Conservation (phyloP, 1,140 invertebrate species). For the Littorina saxatilis region DNA sequence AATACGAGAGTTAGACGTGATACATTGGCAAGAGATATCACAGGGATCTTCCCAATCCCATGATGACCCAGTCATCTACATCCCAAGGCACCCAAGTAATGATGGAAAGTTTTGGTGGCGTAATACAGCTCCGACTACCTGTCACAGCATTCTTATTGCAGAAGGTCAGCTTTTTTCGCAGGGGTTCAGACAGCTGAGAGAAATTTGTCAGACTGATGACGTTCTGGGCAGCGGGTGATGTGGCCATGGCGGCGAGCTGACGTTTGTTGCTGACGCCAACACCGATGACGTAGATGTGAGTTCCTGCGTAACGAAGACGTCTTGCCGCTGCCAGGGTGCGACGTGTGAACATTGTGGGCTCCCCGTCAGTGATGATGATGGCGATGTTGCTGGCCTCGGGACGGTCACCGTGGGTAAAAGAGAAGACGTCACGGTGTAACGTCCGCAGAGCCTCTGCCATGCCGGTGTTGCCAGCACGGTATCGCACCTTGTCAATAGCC, state of each 20-base stretch:
- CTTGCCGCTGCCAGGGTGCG: conserved; percentile 49
- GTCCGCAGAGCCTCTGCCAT: conserved; percentile 42
- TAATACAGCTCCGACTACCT: conserved; percentile 7
- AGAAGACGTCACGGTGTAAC: conserved; percentile 54
- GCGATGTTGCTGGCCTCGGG: conserved; percentile 57
- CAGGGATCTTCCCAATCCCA: too few relatives aligned
- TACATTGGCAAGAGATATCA: too few relatives aligned
- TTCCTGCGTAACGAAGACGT: conserved; percentile 39
- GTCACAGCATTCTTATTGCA: not conserved
- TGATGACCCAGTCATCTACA: too few relatives aligned
- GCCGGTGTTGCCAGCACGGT: conserved; percentile 49
- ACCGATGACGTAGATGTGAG: conserved; percentile 56
- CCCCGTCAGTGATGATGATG: conserved; percentile 66
- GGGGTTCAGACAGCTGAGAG: conserved; percentile 44
- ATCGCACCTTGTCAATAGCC: conserved; percentile 53
- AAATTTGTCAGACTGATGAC: conserved; percentile 54
- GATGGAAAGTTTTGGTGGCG: too few relatives aligned
- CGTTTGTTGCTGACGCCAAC: conserved; percentile 47
- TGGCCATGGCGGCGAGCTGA: conserved; percentile 55
- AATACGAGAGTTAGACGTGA: too few relatives aligned
- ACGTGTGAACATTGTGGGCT: conserved; percentile 56
- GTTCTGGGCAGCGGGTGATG: conserved; percentile 44
- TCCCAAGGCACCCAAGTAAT: too few relatives aligned
- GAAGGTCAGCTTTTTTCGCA: conserved; percentile 13
- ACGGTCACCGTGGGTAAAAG: conserved; percentile 54